Percentiles rank a stretch among this genome's conserved stretches.
Conservation (phyloP, 2,888 invertebrate species). For the Palloptera scutellata region DNA sequence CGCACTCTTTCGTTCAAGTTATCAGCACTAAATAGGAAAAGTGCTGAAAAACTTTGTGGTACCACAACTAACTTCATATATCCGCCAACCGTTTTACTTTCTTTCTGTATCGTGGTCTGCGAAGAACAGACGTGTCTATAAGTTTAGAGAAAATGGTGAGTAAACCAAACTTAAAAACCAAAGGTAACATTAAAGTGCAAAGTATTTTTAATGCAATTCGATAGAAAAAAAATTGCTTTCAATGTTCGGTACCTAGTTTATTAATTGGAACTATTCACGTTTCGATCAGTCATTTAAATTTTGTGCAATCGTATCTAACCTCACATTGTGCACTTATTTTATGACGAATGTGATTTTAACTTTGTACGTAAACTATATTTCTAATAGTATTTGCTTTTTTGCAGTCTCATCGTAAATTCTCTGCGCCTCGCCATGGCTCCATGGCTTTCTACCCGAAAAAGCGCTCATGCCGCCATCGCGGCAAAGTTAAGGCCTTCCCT, state of each 20-base stretch:
- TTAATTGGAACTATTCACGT: too few species aligned
- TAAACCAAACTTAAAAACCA: background rate
- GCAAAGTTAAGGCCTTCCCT: slow-evolving; percentile 99
- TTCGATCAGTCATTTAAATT: background rate
- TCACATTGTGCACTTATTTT: slow-evolving; percentile 2
- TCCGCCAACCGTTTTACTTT: slow-evolving; percentile 39
- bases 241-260: too few species aligned
- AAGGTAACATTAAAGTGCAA: background rate
- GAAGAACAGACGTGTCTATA: slow-evolving; percentile 48
- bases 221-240: too few species aligned
- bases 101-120: slow-evolving; percentile 58
- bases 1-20: too few species aligned
- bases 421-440: slow-evolving; percentile 99
- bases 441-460: slow-evolving; percentile 99
- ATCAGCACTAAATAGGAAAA: too few species aligned
- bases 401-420: slow-evolving; percentile 99
- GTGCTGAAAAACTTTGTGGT: too few species aligned
- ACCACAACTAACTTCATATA: background rate
- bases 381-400: slow-evolving; percentile 52
- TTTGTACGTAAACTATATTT: slow-evolving; percentile 15
- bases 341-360: background rate
- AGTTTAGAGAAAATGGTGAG: slow-evolving; percentile 52
- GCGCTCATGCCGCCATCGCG: slow-evolving; percentile 93
- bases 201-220: background rate
- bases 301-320: slow-evolving; percentile 37